Evolutionary conservation across 1,140 invertebrate species (phyloP).

Genomic region (Mylabris phalerata): DNA sequence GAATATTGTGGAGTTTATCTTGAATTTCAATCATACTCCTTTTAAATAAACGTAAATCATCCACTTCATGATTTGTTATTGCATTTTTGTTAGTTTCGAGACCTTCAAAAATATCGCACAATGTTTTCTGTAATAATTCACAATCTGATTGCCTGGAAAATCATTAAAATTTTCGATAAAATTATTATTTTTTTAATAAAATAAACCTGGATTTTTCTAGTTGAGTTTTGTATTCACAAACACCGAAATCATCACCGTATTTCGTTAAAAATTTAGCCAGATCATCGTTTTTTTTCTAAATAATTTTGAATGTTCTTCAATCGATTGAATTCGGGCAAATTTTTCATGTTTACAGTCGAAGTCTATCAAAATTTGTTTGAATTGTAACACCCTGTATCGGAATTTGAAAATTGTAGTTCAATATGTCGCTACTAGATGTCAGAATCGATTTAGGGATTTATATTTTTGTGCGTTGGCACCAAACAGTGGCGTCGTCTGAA

Average conservation of each 20-base stretch:
- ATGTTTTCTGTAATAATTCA: no score
- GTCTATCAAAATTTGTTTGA: neutral
- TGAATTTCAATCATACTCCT: constrained; percentile 41
- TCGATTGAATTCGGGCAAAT: constrained; percentile 26
- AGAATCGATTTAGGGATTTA: no score
- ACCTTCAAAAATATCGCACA: no score
- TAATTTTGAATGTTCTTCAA: constrained; percentile 24
- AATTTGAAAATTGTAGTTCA: constrained; percentile 5
- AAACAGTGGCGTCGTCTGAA: no score
- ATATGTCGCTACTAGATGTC: no score
- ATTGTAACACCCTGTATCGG: constrained; percentile 6
- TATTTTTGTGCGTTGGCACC: no score
- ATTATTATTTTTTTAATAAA: no score
- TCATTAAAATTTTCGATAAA: no score
- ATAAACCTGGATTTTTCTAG: constrained; percentile 1
- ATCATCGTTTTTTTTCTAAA: constrained; percentile 25
- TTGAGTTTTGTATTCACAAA: neutral
- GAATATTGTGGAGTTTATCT: constrained; percentile 39
- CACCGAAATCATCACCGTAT: neutral
- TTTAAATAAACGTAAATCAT: constrained; percentile 44
- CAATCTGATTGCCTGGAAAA: no score
- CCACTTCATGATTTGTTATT: constrained; percentile 14
- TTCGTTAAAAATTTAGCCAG: constrained; percentile 8
- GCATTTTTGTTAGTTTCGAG: no score
- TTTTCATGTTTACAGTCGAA: constrained; percentile 12